Conservation (phyloP, 2,113 vertebrate genomes). For the Saimiri boliviensis region DNA sequence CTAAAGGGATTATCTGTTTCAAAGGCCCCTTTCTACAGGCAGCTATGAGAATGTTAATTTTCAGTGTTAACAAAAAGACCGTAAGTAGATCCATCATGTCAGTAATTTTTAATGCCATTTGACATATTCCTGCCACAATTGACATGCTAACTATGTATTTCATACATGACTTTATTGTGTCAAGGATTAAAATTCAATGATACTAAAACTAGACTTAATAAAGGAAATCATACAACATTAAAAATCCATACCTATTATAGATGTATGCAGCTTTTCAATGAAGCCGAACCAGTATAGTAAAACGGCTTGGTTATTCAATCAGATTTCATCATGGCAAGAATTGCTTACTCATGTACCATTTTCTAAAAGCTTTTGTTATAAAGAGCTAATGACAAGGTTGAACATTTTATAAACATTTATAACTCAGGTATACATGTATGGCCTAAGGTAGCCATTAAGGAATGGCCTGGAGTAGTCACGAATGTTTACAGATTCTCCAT, state of each 20-base stretch:
- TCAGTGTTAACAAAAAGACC: constrained; percentile 71
- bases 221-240: constrained; percentile 76
- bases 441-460: not conserved
- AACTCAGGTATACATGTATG: constrained; percentile 81
- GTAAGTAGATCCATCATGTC: constrained; percentile 63
- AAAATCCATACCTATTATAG: constrained; percentile 80
- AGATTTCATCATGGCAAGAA: constrained; percentile 58
- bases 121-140: constrained; percentile 77
- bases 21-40: constrained; percentile 66
- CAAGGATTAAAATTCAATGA: constrained; percentile 74
- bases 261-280: constrained; percentile 73
- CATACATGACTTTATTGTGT: constrained; percentile 76
- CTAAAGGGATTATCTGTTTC: constrained; percentile 57
- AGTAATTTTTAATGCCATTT: constrained; percentile 64
- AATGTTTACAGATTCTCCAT: too few relatives aligned
- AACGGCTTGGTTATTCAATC: constrained; percentile 61
- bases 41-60: constrained; percentile 60
- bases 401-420: constrained; percentile 78
- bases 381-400: constrained; percentile 74
- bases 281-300: constrained; percentile 74
- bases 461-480: not conserved
- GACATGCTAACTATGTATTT: constrained; percentile 78
- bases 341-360: constrained; percentile 52
- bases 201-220: constrained; percentile 76
- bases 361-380: constrained; percentile 72